Conservation (phyloP, 2,797 vertebrate genomes). For the Pagetopsis macropterus region DNA sequence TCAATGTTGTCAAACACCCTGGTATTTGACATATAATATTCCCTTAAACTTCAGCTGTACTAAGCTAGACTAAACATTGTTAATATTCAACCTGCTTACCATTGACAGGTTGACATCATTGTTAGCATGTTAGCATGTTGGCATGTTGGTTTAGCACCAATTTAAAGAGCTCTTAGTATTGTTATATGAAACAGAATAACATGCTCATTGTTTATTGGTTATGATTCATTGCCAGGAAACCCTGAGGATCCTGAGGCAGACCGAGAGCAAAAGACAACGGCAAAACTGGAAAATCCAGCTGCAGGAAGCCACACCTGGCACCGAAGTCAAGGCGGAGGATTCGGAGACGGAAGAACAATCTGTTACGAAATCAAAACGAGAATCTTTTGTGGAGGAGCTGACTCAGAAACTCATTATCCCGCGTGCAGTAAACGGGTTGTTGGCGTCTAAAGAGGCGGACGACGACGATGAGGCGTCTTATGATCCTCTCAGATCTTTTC, state of each 20-base stretch:
- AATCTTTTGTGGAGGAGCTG: conserved; percentile 38
- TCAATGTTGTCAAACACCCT: not conserved
- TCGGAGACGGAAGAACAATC: conserved; percentile 38
- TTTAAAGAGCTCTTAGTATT: no score
- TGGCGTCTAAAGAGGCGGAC: conserved; percentile 20
- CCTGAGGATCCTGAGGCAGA: conserved; percentile 67
- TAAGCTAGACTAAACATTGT: not conserved
- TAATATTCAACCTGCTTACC: no score
- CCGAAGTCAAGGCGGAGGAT: conserved; percentile 26
- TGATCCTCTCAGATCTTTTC: not conserved
- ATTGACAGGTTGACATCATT: no score
- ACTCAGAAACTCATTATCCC: conserved; percentile 20
- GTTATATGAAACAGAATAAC: not conserved
- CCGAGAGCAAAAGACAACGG: conserved; percentile 60
- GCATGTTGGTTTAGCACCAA: no score
- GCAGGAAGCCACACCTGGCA: conserved; percentile 26
- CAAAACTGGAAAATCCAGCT: conserved; percentile 52
- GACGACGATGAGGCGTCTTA: conserved; percentile 6
- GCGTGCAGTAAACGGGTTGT: conserved; percentile 43
- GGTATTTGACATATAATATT: not conserved
- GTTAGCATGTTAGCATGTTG: no score
- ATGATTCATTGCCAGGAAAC: conserved; percentile 64
- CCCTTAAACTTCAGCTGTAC: not conserved
- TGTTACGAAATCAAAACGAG: conserved; percentile 4
- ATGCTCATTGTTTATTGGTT: not conserved